Percentiles rank a stretch among this genome's conserved stretches.
Evolutionary conservation across 30 jellyfish, hydroid and myxozoan species (phyloP).

Genomic region (Sanderia malayensis): DNA sequence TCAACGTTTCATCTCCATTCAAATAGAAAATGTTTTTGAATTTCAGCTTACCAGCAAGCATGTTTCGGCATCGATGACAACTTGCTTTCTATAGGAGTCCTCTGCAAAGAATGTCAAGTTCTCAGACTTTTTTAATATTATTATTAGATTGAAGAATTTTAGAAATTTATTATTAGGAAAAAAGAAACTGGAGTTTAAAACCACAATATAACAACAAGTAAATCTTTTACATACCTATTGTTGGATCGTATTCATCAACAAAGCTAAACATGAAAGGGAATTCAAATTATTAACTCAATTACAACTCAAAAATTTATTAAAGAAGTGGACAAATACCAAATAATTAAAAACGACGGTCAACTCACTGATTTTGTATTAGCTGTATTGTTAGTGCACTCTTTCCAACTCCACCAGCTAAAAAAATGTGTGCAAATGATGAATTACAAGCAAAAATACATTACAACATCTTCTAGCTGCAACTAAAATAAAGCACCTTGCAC

Average conservation of each 20-base stretch:
- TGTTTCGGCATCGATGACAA: conserved; percentile 98
- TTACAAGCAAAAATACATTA: no score
- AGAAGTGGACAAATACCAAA: not conserved
- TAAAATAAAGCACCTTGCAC: no score
- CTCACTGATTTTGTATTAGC: conserved; percentile 90
- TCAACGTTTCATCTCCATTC: not conserved
- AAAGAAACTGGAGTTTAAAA: not conserved
- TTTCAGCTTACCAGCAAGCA: conserved; percentile 79
- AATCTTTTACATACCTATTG: conserved; percentile 73
- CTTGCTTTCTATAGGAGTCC: conserved; percentile 98
- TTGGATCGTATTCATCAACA: conserved; percentile 98
- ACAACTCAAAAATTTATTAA: no score
- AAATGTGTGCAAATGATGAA: no score
- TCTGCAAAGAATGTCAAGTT: conserved; percentile 51
- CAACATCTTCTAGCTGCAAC: no score
- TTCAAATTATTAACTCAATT: no score
- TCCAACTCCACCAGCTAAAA: conserved; percentile 98
- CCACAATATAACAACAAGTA: not conserved
- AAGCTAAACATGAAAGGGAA: conserved; percentile 58
- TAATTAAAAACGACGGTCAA: not conserved
- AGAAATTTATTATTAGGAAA: not conserved
- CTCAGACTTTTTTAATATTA: not conserved
- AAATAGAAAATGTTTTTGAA: not conserved
- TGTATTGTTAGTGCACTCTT: conserved; percentile 95
- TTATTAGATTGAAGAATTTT: not conserved